These are phyloP conservation scores for Lamprologus speciosus DNA, from an alignment of 2,113 vertebrate genomes.

Conservation along the genomic window DNA sequence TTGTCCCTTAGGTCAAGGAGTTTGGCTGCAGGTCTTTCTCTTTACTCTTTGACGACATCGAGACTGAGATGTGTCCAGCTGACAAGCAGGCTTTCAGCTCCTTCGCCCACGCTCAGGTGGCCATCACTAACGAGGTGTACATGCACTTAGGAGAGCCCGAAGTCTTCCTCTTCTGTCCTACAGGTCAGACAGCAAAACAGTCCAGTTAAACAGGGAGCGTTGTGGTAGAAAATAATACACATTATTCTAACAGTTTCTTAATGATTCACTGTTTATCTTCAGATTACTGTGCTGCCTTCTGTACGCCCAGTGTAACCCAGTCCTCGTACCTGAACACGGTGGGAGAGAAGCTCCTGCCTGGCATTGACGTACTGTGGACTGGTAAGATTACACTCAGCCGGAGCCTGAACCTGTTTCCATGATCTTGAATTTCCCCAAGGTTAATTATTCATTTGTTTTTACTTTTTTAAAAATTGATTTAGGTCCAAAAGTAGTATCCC, in stretches of 20 bases:
- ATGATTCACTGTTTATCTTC: not conserved
- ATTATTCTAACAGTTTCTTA: not conserved
- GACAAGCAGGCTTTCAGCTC: constrained; percentile 93
- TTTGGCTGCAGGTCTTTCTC: constrained; percentile 96
- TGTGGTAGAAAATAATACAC: not conserved
- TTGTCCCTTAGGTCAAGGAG: constrained; percentile 76
- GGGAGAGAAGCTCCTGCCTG: constrained; percentile 86
- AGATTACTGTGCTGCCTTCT: constrained; percentile 96
- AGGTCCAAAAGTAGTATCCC: constrained; percentile 98
- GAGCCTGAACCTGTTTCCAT: not conserved
- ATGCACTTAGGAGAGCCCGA: constrained; percentile 85
- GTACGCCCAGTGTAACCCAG: constrained; percentile 84
- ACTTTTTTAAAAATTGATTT: not conserved
- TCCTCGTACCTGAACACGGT: constrained; percentile 90
- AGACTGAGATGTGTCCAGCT: constrained; percentile 93
- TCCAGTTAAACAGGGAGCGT: not conserved
- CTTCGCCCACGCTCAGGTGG: constrained; percentile 92
- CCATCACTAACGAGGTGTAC: constrained; percentile 90
- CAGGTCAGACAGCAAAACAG: constrained; percentile 68
- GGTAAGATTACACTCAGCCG: constrained; percentile 62
- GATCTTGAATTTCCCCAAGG: fast-evolving
- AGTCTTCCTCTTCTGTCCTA: constrained; percentile 96
- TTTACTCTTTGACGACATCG: constrained; percentile 94
- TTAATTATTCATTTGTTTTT: not conserved
- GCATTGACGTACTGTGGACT: constrained; percentile 94